Evolutionary conservation across 2,888 invertebrate genomes (phyloP).

Genomic region (Electrophaes corylata): DNA sequence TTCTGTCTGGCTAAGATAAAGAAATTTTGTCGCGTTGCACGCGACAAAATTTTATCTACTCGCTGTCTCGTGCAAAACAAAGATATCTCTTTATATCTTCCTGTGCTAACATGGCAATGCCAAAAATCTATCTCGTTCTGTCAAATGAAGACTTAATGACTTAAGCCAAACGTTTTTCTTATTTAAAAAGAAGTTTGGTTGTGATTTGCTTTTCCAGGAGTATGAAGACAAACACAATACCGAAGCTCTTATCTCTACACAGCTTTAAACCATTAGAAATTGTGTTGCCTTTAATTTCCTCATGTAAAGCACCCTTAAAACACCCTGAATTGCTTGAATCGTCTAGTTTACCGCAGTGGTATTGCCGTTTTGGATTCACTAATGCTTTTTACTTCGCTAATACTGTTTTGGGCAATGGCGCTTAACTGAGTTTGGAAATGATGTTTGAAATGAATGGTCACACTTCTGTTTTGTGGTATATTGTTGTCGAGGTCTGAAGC

Average conservation of each 20-base stretch:
- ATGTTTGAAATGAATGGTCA: conserved; percentile 15
- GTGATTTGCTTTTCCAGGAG: no score
- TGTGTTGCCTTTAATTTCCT: not conserved
- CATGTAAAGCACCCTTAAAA: not conserved
- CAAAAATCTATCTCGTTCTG: no score
- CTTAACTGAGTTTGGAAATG: conserved; percentile 30
- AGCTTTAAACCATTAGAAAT: not conserved
- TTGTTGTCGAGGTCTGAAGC: not conserved
- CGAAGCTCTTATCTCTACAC: not conserved
- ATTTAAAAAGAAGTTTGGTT: no score
- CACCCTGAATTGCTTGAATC: conserved; percentile 1
- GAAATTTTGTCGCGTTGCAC: no score
- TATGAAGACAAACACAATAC: not conserved
- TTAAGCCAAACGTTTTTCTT: no score
- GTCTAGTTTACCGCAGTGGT: conserved; percentile 14
- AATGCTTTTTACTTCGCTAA: conserved; percentile 25
- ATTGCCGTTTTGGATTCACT: conserved; percentile 19
- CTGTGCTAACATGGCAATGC: no score
- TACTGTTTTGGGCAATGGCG: conserved; percentile 21
- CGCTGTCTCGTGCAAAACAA: no score
- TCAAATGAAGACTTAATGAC: no score
- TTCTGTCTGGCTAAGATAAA: no score
- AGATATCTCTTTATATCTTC: no score
- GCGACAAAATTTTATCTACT: no score
- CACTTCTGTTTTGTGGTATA: conserved; percentile 19